Base-by-base conservation (phyloP, 2,113 vertebrate genomes). In the Coracopsis vasa region DNA sequence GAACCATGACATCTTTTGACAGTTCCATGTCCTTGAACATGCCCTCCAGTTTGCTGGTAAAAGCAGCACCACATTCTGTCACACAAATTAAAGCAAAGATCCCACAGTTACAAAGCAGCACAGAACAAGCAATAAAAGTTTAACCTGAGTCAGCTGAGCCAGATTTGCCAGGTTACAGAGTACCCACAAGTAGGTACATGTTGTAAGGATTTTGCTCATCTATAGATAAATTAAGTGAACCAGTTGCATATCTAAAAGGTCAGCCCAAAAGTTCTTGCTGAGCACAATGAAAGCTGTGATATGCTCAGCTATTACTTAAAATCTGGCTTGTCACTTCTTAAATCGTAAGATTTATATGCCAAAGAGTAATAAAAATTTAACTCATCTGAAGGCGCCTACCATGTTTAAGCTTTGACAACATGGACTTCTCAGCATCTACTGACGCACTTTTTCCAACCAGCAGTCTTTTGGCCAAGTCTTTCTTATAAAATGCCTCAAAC, bases 11-110 rank as follows among this genome's bases (percentile, higher is more conserved):
- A 82, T 98, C 98, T 95, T 98, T 98, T 60, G 98, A 98, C 47
- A 98, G 98, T 65, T 98, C 98, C 98, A 98, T 98, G 94, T 98
- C 98, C 96, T 98, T 98, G 95, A 98, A 98, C 98, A 98, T 98
- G 53, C 98, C 98, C 86, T 98, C 98, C 87, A 98, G 86, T 96
- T 98, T 98, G 97, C 98, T 98, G 94, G 98, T 98, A 92, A 98
- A 98, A n/a, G 98, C 98, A 28, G 98, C 98, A 0, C 98, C 98
- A 24, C 98, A 98, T 97, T 98, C 98, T 98, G 95, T 87, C 64
- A 86, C 28, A 93, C 1, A 33, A 62, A 94, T 66, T 51, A 82
- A 73, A 70, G 10, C 25, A 86, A 80, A 96, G n/a, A 92, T 91
- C 10, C 25, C 86, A 81, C n/a, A 29, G 37, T 94, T 91, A 90